These are phyloP conservation scores for Nerophis ophidion DNA, from an alignment of 2,113 vertebrate genomes.

Conservation along the genomic window DNA sequence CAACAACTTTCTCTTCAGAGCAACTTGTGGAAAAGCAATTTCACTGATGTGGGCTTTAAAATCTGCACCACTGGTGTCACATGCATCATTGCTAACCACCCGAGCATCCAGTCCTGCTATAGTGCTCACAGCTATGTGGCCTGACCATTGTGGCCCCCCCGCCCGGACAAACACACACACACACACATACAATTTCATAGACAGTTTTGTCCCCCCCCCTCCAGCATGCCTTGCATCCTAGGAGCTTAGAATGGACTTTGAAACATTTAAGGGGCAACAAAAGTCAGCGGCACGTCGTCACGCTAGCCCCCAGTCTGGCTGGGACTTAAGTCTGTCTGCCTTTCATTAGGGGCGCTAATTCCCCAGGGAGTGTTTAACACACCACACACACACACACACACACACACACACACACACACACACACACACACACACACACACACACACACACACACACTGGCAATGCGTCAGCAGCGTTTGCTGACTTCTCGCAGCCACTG, in stretches of 20 bases:
- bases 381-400: slow-evolving; percentile 22
- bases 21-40: slow-evolving; percentile 43
- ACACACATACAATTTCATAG: slow-evolving; percentile 11
- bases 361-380: slow-evolving; percentile 27
- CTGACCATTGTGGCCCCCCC: slow-evolving; percentile 20
- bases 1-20: slow-evolving; percentile 29
- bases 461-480: slow-evolving; percentile 42
- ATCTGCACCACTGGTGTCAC: slow-evolving; percentile 44
- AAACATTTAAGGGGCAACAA: slow-evolving; percentile 18
- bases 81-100: slow-evolving; percentile 56
- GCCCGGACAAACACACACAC: neutral
- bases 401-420: slow-evolving; percentile 21
- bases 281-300: slow-evolving; percentile 46
- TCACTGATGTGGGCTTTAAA: slow-evolving; percentile 44
- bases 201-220: neutral
- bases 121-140: slow-evolving; percentile 45
- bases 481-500: slow-evolving; percentile 35
- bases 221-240: slow-evolving; percentile 9
- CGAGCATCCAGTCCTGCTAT: slow-evolving; percentile 37
- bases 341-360: slow-evolving; percentile 48
- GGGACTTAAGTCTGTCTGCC: slow-evolving; percentile 39
- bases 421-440: slow-evolving; percentile 19
- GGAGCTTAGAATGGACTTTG: slow-evolving; percentile 5
- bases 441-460: slow-evolving; percentile 9
- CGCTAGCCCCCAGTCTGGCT: slow-evolving; percentile 30